These are phyloP conservation scores for Pedionomus torquatus DNA, from an alignment of 2,113 vertebrate species.

Conservation along the genomic window DNA sequence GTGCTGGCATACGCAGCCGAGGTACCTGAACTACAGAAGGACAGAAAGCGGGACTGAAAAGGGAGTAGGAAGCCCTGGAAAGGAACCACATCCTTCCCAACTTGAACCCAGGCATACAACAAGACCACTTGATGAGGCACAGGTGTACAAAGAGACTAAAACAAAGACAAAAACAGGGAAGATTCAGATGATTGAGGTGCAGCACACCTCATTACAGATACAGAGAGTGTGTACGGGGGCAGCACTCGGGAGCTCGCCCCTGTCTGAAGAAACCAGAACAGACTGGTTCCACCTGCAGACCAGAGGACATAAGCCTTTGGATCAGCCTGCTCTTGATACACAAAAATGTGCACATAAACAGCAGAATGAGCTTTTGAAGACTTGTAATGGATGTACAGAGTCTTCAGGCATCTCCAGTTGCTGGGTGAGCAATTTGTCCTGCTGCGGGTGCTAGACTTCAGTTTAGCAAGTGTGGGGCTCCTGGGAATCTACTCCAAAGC, in stretches of 20 bases:
- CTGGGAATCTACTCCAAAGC: background rate
- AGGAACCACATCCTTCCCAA: background rate
- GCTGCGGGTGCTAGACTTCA: background rate
- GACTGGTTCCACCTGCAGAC: background rate
- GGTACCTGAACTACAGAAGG: background rate
- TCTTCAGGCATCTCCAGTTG: background rate
- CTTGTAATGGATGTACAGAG: background rate
- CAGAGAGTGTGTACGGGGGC: rapidly evolving
- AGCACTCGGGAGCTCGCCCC: background rate
- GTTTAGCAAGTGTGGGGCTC: background rate
- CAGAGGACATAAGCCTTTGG: background rate
- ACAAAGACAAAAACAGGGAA: background rate
- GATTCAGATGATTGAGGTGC: background rate
- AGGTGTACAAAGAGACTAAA: background rate
- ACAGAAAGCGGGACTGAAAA: background rate
- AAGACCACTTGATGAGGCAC: background rate
- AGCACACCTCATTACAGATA: background rate
- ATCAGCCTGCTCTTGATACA: background rate
- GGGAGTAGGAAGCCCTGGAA: background rate
- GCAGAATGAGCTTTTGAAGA: background rate
- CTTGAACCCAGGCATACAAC: background rate
- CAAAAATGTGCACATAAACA: background rate
- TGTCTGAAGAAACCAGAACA: background rate
- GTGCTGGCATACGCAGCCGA: rapidly evolving
- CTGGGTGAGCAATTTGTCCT: background rate